Base-by-base conservation (phyloP, 2,888 invertebrate species). In the Cheilosia pagana region DNA sequence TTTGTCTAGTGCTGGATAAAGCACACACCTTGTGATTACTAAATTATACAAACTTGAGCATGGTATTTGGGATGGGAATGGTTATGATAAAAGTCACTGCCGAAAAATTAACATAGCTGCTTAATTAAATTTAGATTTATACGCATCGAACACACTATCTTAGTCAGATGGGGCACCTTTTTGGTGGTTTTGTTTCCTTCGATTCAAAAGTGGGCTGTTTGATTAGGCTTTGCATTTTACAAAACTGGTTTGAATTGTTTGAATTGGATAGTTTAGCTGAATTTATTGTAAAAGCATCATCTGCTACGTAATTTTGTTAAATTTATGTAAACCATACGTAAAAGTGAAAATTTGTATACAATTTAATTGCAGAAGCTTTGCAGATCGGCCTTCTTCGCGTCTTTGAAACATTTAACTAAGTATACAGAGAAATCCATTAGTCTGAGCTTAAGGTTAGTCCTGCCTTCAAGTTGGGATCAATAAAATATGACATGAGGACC, bases 111-210 rank as follows among this genome's bases (percentile, higher is more conserved):
- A 53, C 71, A 79, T 79, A 72, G 52, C 28, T 65, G 48, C 41
- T 59, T 79, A 72, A 77, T 77, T 77, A 62, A 62, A 77, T 70
- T 77, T 68, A 62, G 68, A 77, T 77, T 77, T 77, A 77, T 77
- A 48, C 53, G 68, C 68, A 70, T 77, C 43, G 77, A 77, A 55
- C 68, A 68, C 60, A 77, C 77, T 39, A 63, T 74, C 63, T 63
- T 35, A 28, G 31, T 65, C 39, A 65, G 63, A 31, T 28, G 52
- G 63, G 35, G 53, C 62, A 72, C 62, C 62, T 71, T 52, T 5
- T 21, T 45, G 43, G 12, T 23, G 12, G 12, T 23, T 12, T 50
- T 12, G 14, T 23, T 50, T 23, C n/a, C 1, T 45, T 53, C 39
- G 16, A 23, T 39, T 5, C 2, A 50, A 48, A 14, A 48, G 14